These are phyloP conservation scores for Heterochromis multidens DNA, from an alignment of 2,113 vertebrate species.

Conservation along the genomic window DNA sequence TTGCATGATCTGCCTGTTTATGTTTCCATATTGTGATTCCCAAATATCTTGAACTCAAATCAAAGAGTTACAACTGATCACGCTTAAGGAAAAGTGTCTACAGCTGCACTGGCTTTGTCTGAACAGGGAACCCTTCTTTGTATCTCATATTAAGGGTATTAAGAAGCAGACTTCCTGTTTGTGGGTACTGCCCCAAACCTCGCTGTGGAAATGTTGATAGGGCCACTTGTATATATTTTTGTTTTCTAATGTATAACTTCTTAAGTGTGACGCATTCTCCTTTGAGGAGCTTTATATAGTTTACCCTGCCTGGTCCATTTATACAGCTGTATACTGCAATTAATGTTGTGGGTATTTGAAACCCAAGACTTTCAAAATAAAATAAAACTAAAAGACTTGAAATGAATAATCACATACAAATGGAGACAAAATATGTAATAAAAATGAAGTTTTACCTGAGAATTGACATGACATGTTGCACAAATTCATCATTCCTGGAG, in stretches of 20 bases:
- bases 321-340: neutral
- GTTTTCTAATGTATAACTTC: neutral
- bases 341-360: neutral
- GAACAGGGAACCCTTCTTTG: neutral
- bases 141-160: neutral
- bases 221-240: neutral
- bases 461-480: neutral
- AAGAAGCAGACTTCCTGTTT: neutral
- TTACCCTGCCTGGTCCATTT: neutral
- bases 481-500: neutral
- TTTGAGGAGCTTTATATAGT: neutral
- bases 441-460: neutral
- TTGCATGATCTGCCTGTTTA: slow-evolving; percentile 70
- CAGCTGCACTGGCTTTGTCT: slow-evolving; percentile 26
- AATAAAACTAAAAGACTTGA: neutral
- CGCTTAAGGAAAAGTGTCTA: neutral
- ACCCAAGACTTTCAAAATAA: neutral
- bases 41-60: neutral
- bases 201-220: neutral
- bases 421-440: neutral
- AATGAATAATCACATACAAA: neutral
- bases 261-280: neutral
- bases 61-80: neutral
- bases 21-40: neutral
- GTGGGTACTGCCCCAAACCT: neutral